Evolutionary conservation across 2,797 vertebrate genomes (phyloP), one percentile per base, ranked within the genome.

Genomic region (Apogon hyalosoma): DNA sequence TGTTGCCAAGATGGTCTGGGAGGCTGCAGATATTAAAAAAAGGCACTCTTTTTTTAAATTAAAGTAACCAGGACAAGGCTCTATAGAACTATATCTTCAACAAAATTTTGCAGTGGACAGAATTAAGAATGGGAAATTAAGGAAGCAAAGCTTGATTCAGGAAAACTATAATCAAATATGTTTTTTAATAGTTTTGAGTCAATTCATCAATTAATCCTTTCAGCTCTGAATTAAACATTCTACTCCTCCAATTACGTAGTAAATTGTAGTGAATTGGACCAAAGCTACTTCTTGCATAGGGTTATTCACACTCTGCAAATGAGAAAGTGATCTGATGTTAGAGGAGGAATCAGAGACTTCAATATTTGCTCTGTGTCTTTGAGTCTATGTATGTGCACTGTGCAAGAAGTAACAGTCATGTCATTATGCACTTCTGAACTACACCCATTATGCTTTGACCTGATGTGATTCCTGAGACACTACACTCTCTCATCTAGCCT

Each of bases 341-440:
- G 64, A 80, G 47, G 63, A 63, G 79, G 66, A 79, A 75, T 63
- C 77, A 38, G 48, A 82, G 75, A 75, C 61, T 39, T 88, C 79
- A 86, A 82, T 92, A 87, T 90, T 91, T 85, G 68, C 78, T 66
- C 81, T 80, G 40, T 83, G 82, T 79, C 57, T 65, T 66, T 55
- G 46, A 58, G 81, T 55, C 54, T 77, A 46, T 75, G 55, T 40
- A 21, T 6, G 31, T 69, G 76, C 47, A 10, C 62, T 46, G 46
- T 52, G 65, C 74, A 28, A 33, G 47, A 52, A 59, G 75, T 73
- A 88, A 88, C 87, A 91, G 84, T 82, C 80, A 19, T 69, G 64
- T 87, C 77, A 86, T 90, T 92, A 84, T 90, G 69, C 53, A 24
- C 66, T 63, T 63, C 64, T 83, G 73, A 89, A 88, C 86, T 84